phyloP scores from a whole-genome alignment of 2,888 invertebrate genomes.

The Eustalomyia histrio region DNA sequence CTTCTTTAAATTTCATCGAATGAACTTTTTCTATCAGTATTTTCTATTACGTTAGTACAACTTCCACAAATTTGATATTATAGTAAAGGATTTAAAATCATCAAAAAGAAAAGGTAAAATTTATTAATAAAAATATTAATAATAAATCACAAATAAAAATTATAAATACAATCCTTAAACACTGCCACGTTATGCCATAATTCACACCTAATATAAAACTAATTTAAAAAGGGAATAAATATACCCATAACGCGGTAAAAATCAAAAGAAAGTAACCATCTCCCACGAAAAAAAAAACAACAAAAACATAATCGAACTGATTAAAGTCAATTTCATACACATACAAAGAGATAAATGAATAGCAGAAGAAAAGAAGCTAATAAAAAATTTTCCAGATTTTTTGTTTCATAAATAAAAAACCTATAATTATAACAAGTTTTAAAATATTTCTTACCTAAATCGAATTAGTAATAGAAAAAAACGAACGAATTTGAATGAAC shows the following conservation, averaged over 20 bases:
- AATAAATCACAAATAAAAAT: conserved; percentile 2
- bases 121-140: neutral
- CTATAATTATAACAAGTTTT: conserved; percentile 66
- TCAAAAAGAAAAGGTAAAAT: neutral
- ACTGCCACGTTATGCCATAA: conserved; percentile 53
- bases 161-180: neutral
- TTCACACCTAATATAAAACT: conserved; percentile 67
- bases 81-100: neutral
- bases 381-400: conserved; percentile 40
- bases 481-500: neutral
- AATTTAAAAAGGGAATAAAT: conserved; percentile 50
- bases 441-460: conserved; percentile 18
- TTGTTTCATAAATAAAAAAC: conserved; percentile 36
- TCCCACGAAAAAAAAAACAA: conserved; percentile 60
- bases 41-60: no score
- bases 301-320: conserved; percentile 52
- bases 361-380: conserved; percentile 45
- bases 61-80: no score
- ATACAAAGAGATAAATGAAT: conserved; percentile 8
- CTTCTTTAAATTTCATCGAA: no score
- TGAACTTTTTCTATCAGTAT: no score
- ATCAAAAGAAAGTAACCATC: conserved; percentile 71
- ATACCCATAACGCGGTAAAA: conserved; percentile 69
- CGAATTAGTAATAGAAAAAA: neutral
- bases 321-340: conserved; percentile 50